phyloP scores from a whole-genome alignment of 2,113 vertebrate species.

The Scomber colias region DNA sequence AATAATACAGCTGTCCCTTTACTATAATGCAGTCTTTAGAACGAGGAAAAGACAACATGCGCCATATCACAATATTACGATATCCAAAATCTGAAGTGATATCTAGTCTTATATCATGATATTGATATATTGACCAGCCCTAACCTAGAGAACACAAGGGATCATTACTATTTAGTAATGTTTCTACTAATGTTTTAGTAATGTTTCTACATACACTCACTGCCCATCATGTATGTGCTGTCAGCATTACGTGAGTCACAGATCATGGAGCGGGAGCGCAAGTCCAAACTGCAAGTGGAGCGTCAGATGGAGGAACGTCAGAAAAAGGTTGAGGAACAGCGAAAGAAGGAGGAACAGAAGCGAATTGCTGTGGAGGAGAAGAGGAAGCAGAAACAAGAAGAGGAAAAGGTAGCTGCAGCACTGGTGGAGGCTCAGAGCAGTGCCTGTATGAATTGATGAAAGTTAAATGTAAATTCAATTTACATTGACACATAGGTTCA shows the following conservation, averaged over 20 bases:
- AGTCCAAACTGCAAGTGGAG: conserved; percentile 91
- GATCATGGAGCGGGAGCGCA: conserved; percentile 93
- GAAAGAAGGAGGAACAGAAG: conserved; percentile 92
- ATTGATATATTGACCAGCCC: too few species aligned
- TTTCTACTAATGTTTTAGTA: too few species aligned
- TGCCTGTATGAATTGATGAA: not conserved
- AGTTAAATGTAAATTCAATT: not conserved
- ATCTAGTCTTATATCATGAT: too few species aligned
- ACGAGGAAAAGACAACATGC: too few species aligned
- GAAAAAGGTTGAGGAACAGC: conserved; percentile 90
- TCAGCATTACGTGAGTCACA: conserved; percentile 91
- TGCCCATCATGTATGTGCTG: not conserved
- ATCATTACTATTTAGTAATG: too few species aligned
- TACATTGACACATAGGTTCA: not conserved
- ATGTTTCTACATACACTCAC: not conserved
- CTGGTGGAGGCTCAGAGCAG: not conserved
- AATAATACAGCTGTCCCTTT: too few species aligned
- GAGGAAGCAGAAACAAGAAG: conserved; percentile 91
- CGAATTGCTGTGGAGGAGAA: conserved; percentile 93
- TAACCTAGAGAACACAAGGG: too few species aligned
- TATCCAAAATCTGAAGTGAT: too few species aligned
- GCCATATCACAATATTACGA: too few species aligned
- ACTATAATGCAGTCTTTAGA: too few species aligned
- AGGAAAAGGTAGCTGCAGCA: conserved; percentile 89
- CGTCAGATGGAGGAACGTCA: conserved; percentile 94